Evolutionary conservation across 2,113 vertebrate species (phyloP), one percentile per base, ranked within the genome.

Genomic region (Anhinga anhinga): DNA sequence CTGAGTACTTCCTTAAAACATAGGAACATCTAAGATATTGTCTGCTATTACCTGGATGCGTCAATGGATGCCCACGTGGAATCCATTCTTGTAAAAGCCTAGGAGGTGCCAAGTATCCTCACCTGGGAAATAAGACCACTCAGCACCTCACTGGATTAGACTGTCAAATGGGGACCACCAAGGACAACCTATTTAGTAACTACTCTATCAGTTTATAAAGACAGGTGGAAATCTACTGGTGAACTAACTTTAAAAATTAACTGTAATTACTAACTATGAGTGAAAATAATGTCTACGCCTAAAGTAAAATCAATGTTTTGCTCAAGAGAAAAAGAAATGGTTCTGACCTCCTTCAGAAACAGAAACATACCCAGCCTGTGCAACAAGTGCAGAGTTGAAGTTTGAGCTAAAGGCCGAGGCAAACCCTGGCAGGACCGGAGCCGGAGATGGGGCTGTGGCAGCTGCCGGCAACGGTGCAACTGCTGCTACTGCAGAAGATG

Each of bases 361-460:
- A 80, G 67, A 88, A 94, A 98, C 98, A 42, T 98, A 99, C 99
- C 99, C 98, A 88, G 98, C 98, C 96, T 99, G 98, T 15, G 98
- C 98, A 94, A 99, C 99, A 91, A 99, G 96, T 86, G 99, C 98
- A 85, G 99, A 98, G 97, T 99, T 99, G 97, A 99, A 99, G 97
- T 98, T 99, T 94, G 99, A 99, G 97, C 99, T 99, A 97, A 99
- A 99, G 13, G 99, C 99, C 13, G 99, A 99, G 18, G 99, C 99
- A 49, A 99, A 99, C 66, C 99, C 99, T 32, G 99, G 99, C 76
- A 99, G 98, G 90, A 99, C 99, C 0, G 99, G 99, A 11, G 99
- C 99, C 1, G 99, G 98, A 29, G 99, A 98, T 25, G 98, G 98
- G 40, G 98, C 98, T 22, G 98, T 98, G 8, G 98, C 98, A 6